Evolutionary conservation across 2,113 vertebrate genomes (phyloP).

Genomic region (Saguinus imperator): DNA sequence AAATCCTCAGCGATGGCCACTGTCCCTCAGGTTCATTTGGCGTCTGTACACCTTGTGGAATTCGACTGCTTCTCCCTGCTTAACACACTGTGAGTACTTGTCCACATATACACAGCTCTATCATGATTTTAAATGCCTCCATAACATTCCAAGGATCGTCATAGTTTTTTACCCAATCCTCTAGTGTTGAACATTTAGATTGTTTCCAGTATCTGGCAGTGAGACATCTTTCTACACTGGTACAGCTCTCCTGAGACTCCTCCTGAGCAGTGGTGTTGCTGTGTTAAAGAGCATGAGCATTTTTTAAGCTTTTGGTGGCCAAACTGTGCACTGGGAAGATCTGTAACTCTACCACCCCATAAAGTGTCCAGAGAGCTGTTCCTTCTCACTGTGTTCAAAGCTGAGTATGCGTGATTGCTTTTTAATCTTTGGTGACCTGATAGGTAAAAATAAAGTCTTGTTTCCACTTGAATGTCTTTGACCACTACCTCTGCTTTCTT

Average conservation of each 20-base stretch:
- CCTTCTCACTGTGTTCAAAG: background rate
- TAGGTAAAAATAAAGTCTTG: background rate
- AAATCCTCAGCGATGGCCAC: background rate
- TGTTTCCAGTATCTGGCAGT: background rate
- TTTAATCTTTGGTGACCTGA: background rate
- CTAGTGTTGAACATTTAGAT: background rate
- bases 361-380: background rate
- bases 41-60: rapidly evolving
- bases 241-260: background rate
- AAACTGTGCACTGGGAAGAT: background rate
- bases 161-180: background rate
- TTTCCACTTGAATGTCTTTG: background rate
- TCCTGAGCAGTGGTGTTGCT: rapidly evolving
- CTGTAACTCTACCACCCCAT: background rate
- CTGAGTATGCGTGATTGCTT: background rate
- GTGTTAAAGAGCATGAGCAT: rapidly evolving
- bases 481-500: background rate
- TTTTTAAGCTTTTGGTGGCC: background rate
- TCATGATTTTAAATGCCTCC: background rate
- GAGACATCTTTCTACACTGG: background rate
- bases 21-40: background rate
- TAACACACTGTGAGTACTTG: rapidly evolving
- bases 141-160: background rate
- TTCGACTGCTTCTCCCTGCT: background rate
- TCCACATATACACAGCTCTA: rapidly evolving